Conservation (phyloP, 2,113 vertebrate species). For the Ctenomys sociabilis region DNA sequence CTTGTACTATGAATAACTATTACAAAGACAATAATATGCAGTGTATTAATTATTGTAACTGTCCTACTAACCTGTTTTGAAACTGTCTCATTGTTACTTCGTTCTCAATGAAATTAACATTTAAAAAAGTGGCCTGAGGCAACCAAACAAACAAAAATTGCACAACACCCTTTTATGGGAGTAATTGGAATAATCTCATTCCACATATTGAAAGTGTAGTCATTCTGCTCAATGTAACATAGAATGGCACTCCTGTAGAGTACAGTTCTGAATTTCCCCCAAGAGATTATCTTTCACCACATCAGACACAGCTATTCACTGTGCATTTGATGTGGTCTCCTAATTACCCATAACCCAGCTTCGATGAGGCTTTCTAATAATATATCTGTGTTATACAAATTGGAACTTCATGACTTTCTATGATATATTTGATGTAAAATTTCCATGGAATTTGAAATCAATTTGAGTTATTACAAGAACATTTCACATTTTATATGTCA, state of each 20-base stretch:
- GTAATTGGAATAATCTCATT: neutral
- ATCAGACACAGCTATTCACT: neutral
- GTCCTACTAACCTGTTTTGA: too few relatives aligned
- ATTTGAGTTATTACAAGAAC: slow-evolving; percentile 60
- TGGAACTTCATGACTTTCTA: slow-evolving; percentile 35
- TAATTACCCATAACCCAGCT: neutral
- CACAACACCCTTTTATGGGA: neutral
- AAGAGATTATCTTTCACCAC: neutral
- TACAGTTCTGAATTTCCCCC: neutral
- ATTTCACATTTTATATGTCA: slow-evolving; percentile 5
- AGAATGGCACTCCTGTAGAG: neutral
- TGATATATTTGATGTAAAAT: slow-evolving; percentile 54
- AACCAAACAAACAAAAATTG: neutral
- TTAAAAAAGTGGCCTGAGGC: too few relatives aligned
- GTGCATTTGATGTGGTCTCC: neutral
- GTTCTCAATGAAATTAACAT: too few relatives aligned
- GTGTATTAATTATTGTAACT: too few relatives aligned
- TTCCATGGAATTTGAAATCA: slow-evolving; percentile 58
- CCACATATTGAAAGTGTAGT: neutral
- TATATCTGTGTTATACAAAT: neutral
- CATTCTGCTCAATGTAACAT: neutral
- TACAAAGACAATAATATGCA: too few relatives aligned
- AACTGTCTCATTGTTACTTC: too few relatives aligned
- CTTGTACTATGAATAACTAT: too few relatives aligned
- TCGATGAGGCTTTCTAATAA: slow-evolving; percentile 2